Conservation (phyloP, 1,140 invertebrate genomes). For the Druon quercuslanigerum region DNA sequence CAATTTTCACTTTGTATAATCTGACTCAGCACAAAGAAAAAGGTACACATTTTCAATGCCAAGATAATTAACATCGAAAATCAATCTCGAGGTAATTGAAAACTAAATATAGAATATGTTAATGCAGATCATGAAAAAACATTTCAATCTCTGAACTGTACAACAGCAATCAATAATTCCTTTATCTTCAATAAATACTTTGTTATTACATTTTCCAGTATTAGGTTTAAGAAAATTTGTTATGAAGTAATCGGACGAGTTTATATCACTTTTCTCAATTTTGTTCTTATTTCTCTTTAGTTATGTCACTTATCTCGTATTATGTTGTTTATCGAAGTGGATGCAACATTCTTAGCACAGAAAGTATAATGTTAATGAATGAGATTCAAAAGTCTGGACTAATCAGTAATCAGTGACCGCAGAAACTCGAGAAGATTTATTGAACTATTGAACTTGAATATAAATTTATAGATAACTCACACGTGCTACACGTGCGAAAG, state of each 20-base stretch:
- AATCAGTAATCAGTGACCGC: background rate
- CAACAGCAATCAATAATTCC: too few relatives aligned
- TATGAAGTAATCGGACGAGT: too few relatives aligned
- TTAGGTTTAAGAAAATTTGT: too few relatives aligned
- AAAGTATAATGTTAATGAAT: too few relatives aligned
- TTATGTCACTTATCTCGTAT: too few relatives aligned
- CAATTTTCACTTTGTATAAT: conserved; percentile 11
- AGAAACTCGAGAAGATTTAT: background rate
- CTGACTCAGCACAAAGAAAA: conserved; percentile 14
- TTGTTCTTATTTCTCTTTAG: too few relatives aligned
- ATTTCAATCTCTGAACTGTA: background rate
- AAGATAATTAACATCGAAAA: conserved; percentile 21
- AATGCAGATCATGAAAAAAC: conserved; percentile 10
- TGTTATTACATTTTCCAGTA: too few relatives aligned
- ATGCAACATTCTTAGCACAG: too few relatives aligned
- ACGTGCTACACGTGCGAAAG: background rate
- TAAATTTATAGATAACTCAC: background rate
- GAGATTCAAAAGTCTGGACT: background rate
- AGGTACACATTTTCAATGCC: conserved; percentile 15
- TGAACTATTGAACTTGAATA: conserved; percentile 20
- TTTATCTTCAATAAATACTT: too few relatives aligned
- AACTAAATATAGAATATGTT: background rate
- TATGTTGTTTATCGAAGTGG: too few relatives aligned
- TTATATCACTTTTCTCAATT: too few relatives aligned
- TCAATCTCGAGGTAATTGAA: conserved; percentile 19